Conservation (phyloP, 2,113 vertebrate species). For the Edolisoma coerulescens region DNA sequence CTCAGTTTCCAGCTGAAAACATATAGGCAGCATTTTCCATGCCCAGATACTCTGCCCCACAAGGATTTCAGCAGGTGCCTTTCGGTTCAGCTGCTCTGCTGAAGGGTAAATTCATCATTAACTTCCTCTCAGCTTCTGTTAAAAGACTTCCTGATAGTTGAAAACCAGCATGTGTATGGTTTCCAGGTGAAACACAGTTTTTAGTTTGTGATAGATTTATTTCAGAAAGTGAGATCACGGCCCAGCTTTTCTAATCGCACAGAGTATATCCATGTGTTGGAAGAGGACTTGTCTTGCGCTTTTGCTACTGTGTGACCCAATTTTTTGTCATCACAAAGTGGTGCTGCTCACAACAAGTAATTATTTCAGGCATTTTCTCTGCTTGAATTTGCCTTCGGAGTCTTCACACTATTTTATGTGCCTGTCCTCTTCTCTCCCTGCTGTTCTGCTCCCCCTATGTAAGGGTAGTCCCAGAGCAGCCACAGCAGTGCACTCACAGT, state of each 20-base stretch:
- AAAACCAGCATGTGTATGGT: background rate
- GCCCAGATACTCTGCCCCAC: background rate
- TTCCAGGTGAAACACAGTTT: background rate
- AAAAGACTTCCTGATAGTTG: background rate
- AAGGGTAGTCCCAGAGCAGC: background rate
- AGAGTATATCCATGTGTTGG: background rate
- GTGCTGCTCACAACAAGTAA: background rate
- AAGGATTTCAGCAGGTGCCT: background rate
- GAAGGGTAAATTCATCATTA: background rate
- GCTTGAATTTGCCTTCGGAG: background rate
- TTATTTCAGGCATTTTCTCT: background rate
- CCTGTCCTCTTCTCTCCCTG: background rate
- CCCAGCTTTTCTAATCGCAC: background rate
- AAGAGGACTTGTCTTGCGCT: background rate
- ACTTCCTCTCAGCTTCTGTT: background rate
- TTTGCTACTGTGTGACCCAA: background rate
- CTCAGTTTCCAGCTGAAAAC: background rate
- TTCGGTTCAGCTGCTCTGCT: background rate
- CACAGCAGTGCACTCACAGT: background rate
- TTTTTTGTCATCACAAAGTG: background rate
- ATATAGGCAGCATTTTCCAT: background rate
- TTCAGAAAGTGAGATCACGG: background rate
- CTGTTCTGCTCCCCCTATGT: accelerated
- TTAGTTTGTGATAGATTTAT: background rate
- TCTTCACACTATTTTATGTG: background rate